Base-by-base conservation (phyloP, 2,113 vertebrate species). In the Triplophysa dalaica region DNA sequence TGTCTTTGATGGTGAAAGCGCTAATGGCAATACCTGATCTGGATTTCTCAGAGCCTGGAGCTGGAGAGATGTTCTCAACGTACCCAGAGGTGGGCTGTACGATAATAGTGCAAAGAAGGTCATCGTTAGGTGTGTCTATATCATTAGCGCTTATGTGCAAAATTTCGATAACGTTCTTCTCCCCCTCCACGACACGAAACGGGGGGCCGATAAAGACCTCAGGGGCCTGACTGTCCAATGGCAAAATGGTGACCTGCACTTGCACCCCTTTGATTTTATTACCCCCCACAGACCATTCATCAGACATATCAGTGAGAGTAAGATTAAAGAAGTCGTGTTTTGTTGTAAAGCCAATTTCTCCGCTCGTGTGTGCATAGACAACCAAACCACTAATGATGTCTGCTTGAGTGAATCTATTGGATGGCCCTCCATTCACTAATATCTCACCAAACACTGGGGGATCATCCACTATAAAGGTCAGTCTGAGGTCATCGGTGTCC, bases 21-120 rank as follows among this genome's bases (percentile, higher is more conserved):
- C 95, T 99, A 69, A 98, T 86, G 61, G 97, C 96, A 13, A 91
- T 75, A n/a, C 97, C 96, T 5, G 95, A 93, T 87, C 97, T 92
- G 26, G 97, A 98, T 88, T 97, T 98, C 85, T 99, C 97, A 38
- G 97, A 99, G 67, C 97, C 97, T 2, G 95, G 96, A 5, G 95
- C 95, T 45, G 97, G 97, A 67, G 97, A 97, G 66, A 98, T 96
- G 82, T 98, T 98, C 85, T 99, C 97, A 16, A 98, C 84, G 2
- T 98, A 99, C 0, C 97, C 97, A 4, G 95, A 95, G 0, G 93
- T 89, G 0, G 96, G 94, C 87, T 98, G 97, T 58, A 94, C 92
- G 50, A 98, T 90, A 85, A 99, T 95, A 1, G 95, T 98, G 84
- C 97, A 99, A 33, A 98, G 90, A 76, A 99, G 92, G 84, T 96